These are phyloP conservation scores for Tachina grossa DNA, from an alignment of 2,888 invertebrate species.

Conservation along the genomic window DNA sequence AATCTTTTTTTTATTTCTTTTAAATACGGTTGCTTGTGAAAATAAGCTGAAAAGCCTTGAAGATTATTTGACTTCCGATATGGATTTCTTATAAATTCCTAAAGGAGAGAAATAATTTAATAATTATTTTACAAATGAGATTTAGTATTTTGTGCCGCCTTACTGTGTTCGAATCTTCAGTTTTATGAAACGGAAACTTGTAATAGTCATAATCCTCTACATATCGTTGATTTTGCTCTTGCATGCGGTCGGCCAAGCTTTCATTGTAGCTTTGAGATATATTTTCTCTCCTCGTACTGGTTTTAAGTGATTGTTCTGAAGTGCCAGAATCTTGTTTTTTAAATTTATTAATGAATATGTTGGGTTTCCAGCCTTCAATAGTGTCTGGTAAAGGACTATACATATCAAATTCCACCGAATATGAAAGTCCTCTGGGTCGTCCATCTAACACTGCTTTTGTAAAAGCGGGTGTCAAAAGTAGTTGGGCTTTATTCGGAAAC, in stretches of 20 bases:
- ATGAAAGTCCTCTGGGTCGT: slow-evolving; percentile 75
- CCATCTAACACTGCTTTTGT: slow-evolving; percentile 76
- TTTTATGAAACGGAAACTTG: slow-evolving; percentile 34
- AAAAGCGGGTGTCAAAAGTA: slow-evolving; percentile 75
- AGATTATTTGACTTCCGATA: background rate
- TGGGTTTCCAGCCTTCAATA: slow-evolving; percentile 76
- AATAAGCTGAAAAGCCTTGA: background rate
- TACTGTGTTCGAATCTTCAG: slow-evolving; percentile 14
- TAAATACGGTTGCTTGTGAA: slow-evolving; percentile 27
- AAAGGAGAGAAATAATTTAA: background rate
- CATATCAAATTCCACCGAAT: slow-evolving; percentile 77
- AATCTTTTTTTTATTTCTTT: slow-evolving; percentile 34
- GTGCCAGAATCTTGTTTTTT: background rate
- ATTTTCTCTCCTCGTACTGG: background rate
- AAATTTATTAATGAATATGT: slow-evolving; percentile 60
- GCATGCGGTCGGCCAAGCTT: background rate
- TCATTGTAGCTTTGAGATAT: background rate
- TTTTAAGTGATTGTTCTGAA: background rate
- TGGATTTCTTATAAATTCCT: slow-evolving; percentile 13
- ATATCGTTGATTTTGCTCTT: background rate
- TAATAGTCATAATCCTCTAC: slow-evolving; percentile 1
- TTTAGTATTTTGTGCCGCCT: background rate
- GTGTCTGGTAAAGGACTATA: slow-evolving; percentile 77
- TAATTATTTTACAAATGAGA: background rate
- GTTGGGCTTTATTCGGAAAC: slow-evolving; percentile 75